Evolutionary conservation across 1,140 invertebrate genomes (phyloP), one percentile per base, ranked within the genome.

Genomic region (Daktulosphaira vitifoliae): DNA sequence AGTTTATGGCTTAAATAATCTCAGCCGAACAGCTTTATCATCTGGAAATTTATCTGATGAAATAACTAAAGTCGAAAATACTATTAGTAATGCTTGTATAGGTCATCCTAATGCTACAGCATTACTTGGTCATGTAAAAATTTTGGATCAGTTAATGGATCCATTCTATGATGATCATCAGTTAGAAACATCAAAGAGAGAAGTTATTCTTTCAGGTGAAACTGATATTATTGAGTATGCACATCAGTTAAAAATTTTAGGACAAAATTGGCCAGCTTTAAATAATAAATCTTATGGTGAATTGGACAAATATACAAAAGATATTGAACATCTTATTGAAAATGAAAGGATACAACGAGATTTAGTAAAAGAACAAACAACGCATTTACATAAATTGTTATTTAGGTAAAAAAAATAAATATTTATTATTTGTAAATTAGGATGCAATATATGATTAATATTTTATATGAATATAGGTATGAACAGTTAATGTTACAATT

Each of bases 141-240:
- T 62, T 8, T 46, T 62, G 56, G 56, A 62, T 9, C 42, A 62
- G 25, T 62, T 62, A 29, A 48, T 62, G 56, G 56, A 62, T 22
- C 56, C 56, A 26, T 62, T 62, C n/a, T 62, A 62, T 62, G 56
- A 62, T 29, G 56, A 62, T 16, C 13, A 29, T 26, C 56, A 62
- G 38, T 11, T 25, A 2, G 56, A 62, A 48, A 33, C 26, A 20
- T 62, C 56, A 20, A 62, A 62, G 46, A 23, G 56, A 22, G 56
- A 62, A 62, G 42, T 62, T 33, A 62, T 62, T 46, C 42, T 62
- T 20, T 62, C 56, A 46, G 42, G 39, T 15, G 42, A 62, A 48
- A 3, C 16, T 48, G 56, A 48, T 9, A 29, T 62, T 46, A 15
- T 48, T 13, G n/a, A 33, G 2, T 62, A 62, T 33, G 42, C 42